phyloP scores from a whole-genome alignment of 2,113 vertebrate species.

The Pao palembangensis region DNA sequence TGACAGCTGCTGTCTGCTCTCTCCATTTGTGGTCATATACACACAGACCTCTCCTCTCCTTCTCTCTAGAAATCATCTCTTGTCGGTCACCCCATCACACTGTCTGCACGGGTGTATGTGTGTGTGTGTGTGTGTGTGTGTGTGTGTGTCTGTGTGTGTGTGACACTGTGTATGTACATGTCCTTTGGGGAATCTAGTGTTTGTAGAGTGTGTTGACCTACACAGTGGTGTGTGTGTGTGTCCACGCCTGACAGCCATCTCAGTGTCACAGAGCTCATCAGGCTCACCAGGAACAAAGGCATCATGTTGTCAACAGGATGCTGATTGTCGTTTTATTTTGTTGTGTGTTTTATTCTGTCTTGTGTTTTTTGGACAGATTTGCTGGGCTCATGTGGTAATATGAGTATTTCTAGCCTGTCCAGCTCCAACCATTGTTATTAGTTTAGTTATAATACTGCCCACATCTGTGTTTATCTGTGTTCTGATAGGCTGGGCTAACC shows the following conservation, averaged over 20 bases:
- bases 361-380: constrained; percentile 17
- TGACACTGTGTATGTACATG: constrained; percentile 65
- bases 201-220: constrained; percentile 70
- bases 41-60: constrained; percentile 47
- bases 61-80: constrained; percentile 54
- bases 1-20: constrained; percentile 78
- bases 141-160: constrained; percentile 51
- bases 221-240: constrained; percentile 52
- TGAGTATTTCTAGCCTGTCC: too few species aligned
- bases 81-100: constrained; percentile 48
- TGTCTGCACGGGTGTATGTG: constrained; percentile 31
- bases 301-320: constrained; percentile 52
- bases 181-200: constrained; percentile 70
- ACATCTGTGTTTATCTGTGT: too few species aligned
- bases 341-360: constrained; percentile 7
- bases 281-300: constrained; percentile 48
- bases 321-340: constrained; percentile 26
- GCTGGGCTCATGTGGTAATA: constrained; percentile 1
- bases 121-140: constrained; percentile 2
- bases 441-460: too few species aligned
- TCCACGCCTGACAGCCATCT: constrained; percentile 65
- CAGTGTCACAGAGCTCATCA: constrained; percentile 51
- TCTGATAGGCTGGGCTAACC: too few species aligned
- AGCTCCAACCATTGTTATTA: too few species aligned
- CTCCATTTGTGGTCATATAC: constrained; percentile 72